These are phyloP conservation scores for Coendou prehensilis DNA, from an alignment of 2,797 vertebrate genomes.

Conservation along the genomic window DNA sequence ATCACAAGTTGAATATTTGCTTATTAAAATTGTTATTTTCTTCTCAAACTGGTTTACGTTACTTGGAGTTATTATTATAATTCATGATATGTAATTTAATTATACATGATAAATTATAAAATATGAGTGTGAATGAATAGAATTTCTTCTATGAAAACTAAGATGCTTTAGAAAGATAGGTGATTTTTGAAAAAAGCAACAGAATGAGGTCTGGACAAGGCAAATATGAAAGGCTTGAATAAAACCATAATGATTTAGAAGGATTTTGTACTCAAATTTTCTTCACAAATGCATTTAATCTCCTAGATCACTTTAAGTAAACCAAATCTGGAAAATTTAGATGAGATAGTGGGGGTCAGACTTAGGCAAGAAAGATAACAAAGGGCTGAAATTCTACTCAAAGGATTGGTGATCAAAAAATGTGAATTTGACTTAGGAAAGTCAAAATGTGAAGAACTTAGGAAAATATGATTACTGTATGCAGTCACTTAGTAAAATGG, in stretches of 20 bases:
- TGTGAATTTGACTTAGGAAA: background rate
- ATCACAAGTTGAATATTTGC: background rate
- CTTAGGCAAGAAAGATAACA: background rate
- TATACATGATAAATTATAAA: background rate
- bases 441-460: background rate
- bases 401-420: background rate
- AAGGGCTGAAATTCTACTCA: background rate
- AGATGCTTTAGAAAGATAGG: background rate
- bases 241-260: background rate
- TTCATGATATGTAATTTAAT: background rate
- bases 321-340: background rate
- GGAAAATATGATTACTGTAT: background rate
- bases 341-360: background rate
- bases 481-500: background rate
- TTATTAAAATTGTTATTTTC: constrained; percentile 6
- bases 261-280: background rate
- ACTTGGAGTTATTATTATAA: background rate
- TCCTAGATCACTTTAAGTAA: background rate
- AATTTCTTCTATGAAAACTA: background rate
- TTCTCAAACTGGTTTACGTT: background rate
- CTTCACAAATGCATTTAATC: background rate
- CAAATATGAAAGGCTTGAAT: background rate
- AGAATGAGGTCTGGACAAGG: background rate
- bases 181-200: background rate
- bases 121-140: background rate